Evolutionary conservation across 2,888 invertebrate genomes (phyloP), one percentile per base, ranked within the genome.

Genomic region (Phania funesta): DNA sequence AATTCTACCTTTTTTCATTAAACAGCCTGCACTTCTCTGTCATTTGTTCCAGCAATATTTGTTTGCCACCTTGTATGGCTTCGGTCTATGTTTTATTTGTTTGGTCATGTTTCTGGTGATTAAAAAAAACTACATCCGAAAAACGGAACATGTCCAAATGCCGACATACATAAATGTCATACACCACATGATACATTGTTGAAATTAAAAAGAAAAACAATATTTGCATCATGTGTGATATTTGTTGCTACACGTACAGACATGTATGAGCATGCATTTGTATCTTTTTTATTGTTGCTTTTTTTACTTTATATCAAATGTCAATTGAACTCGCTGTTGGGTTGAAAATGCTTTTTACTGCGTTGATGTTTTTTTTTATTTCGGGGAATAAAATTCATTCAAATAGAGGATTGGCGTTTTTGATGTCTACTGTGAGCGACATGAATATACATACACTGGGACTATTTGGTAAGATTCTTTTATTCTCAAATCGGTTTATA

Each of bases 51-150:
- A 64, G 9, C 38, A 26, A 22, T 38, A 48, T 38, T 58, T 58
- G 48, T n/a, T n/a, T n/a, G n/a, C n/a, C n/a, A n/a, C n/a, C 22
- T 18, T 35, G 22, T 35, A 26, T 16, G 8, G 24, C n/a, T 38
- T 11, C 11, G 35, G 18, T 20, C 41, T 3, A 24, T 24, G n/a
- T 76, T 29, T 68, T 38, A 38, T 68, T 44, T 79, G 56, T 67
- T 74, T 48, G 73, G 68, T 74, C 70, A 70, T 82, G 68, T 82
- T 74, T 32, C 29, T 81, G 44, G 48, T 56, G 58, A 65, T 67
- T 54, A 35, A 60, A 52, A 18, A 60, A 54, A 71, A 48, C 16
- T 26, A 35, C 32, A n/a, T 54, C 41, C 58, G 65, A 58, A 65
- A 50, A 75, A 65, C 58, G 60, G 24, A 54, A 65, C 64, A 70